Base-by-base conservation (phyloP, 2,888 invertebrate genomes). In the Parnassius apollo region DNA sequence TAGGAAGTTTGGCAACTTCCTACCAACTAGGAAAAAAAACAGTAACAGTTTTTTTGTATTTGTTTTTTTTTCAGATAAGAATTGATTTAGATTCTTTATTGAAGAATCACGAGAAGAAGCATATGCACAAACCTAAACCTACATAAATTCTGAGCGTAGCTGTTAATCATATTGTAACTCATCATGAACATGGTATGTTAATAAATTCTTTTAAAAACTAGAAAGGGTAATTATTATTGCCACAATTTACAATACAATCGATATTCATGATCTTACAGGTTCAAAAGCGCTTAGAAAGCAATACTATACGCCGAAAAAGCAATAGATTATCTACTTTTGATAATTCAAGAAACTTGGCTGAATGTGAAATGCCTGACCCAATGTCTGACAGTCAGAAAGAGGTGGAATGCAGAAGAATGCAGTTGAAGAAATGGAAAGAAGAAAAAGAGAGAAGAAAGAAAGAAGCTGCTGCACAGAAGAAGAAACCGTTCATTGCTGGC, bases 351-450 rank as follows among this genome's bases (percentile, higher is more conserved):
- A 80, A 85, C 56, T 66, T 91, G 11, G 64, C 80, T 59, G 70
- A 64, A 70, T 71, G 71, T 59, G 73, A 77, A 1, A 80, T 78
- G 59, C 83, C 82, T 2, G 73, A 62, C 2, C 75, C 76, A 2
- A 62, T 49, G 51, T 64, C 57, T 22, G 58, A 62, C 13, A 50
- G 53, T 2, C 59, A 66, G 42, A 49, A 64, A 22, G 53, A 58
- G 25, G 65, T 75, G 2, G 82, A 85, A 25, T 77, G 83, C 57
- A 77, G 89, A 51, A 75, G 76, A 51, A 78, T 83, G 63, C 86
- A 86, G 65, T 69, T 91, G 2, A 82, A 85, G 62, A 88, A 85
- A 77, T 91, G 90, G 90, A 91, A 89, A 66, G 77, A 80, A 56
- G 88, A 89, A 44, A 91, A 85, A 62, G 83, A 83, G n/a, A 84